A percentile compares a stretch with the other conserved stretches of the same genome.
Evolutionary conservation across 53 echinoderm and acorn worm species (phyloP).

Genomic region (Henricia sp.): DNA sequence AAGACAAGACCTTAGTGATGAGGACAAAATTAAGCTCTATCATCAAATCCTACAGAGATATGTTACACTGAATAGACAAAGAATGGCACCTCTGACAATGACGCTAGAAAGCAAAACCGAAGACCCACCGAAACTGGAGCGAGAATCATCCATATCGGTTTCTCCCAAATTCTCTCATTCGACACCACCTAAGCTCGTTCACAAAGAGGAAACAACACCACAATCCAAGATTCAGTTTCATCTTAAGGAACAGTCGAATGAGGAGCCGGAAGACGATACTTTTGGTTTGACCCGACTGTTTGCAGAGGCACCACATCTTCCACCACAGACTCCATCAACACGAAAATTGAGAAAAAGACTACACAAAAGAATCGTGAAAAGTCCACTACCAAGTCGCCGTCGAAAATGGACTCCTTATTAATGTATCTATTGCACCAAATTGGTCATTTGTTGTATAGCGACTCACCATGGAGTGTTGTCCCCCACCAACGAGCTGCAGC

Average conservation of each 20-base stretch:
- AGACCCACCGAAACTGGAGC: not conserved
- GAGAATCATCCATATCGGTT: no score
- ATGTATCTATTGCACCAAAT: not conserved
- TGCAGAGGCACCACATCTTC: constrained; percentile 45
- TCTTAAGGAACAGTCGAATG: not conserved
- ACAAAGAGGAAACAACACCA: no score
- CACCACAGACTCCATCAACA: not conserved
- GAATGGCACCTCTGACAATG: constrained; percentile 52
- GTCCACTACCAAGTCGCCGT: not conserved
- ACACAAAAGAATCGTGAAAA: not conserved
- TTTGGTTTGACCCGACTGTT: constrained; percentile 16
- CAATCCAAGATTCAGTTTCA: not conserved
- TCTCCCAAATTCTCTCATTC: not conserved
- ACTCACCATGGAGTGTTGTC: constrained; percentile 67
- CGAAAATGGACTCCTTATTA: constrained; percentile 16
- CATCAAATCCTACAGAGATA: constrained; percentile 62
- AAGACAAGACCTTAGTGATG: constrained; percentile 36
- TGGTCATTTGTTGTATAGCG: not conserved
- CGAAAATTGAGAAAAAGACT: constrained; percentile 3
- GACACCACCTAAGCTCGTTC: no score
- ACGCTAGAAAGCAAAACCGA: not conserved
- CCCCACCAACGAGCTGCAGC: constrained; percentile 5
- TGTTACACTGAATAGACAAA: constrained; percentile 44
- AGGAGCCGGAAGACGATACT: no score
- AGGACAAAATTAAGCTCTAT: constrained; percentile 64